Conservation (phyloP, 2,113 vertebrate species). For the Campylorhamphus procurvoides region DNA sequence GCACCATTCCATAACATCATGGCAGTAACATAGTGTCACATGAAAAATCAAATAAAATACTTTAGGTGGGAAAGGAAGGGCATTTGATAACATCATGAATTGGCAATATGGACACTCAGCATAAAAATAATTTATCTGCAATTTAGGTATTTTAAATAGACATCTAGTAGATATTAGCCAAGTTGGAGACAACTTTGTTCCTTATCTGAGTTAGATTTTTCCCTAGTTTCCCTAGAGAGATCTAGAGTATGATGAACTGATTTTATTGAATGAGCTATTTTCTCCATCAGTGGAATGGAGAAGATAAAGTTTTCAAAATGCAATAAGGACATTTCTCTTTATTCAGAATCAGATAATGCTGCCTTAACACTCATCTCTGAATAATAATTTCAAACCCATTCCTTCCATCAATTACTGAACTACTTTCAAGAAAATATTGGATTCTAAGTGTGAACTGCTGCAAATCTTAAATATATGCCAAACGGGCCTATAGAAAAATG, state of each 20-base stretch:
- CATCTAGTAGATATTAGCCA: not conserved
- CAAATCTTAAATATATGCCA: not conserved
- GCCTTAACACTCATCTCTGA: not conserved
- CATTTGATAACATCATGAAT: not conserved
- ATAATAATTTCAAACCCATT: not conserved
- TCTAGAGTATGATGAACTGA: not conserved
- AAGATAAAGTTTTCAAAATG: slow-evolving; percentile 2
- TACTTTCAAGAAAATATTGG: not conserved
- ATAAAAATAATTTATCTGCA: not conserved
- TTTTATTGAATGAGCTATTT: not conserved
- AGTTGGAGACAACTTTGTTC: not conserved
- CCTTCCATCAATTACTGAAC: not conserved
- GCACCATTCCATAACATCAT: not conserved
- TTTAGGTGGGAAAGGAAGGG: not conserved
- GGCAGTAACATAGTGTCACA: not conserved
- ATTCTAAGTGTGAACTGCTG: not conserved
- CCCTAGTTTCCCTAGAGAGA: not conserved
- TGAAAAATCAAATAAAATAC: not conserved
- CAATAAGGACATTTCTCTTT: not conserved
- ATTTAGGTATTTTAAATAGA: not conserved
- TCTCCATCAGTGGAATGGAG: not conserved
- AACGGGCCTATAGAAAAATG: not conserved
- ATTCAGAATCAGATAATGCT: not conserved
- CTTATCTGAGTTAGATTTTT: not conserved
- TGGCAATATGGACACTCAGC: not conserved